Base-by-base conservation (phyloP, 1,140 invertebrate genomes). In the Hycleus cichorii region DNA sequence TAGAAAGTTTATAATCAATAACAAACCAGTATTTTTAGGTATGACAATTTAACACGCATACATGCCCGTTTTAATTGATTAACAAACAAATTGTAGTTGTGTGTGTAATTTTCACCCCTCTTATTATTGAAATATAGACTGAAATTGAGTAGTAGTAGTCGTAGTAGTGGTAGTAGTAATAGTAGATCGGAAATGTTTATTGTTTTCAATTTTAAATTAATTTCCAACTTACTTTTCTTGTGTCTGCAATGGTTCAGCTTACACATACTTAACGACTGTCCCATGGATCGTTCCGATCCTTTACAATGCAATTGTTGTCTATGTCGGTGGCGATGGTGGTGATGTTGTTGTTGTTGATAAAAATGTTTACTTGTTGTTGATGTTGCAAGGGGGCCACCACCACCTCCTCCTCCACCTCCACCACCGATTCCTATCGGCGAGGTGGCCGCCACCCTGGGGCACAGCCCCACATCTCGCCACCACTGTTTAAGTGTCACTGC, bases 401-500 rank as follows among this genome's bases (percentile, higher is more conserved):
- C 32, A 32, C 4, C 59, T 56, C 59, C 18, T 18, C 18, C 18
- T 18, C 18, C 18, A 18, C 18, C 18, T 18, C 63, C 32, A 32
- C 32, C 32, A 32, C 32, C 32, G 7, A 7, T 58, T 56, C 59
- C 63, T 59, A 59, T 45, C 49, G 64, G 48, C 57, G 64, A 62
- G 62, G 64, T 62, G 63, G 63, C 50, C 60, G 63, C 53, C 60
- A 64, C 66, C 67, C 64, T 58, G 68, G 71, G 69, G 65, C 72
- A 74, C 48, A 73, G 69, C 69, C 71, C 72, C 70, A 71, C 72
- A 74, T 74, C 72, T 62, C 71, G 70, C 72, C 72, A 74, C 72
- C 71, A 73, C 70, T 71, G 66, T 65, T 74, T 74, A 50, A 74
- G 61, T 47, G 68, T 70, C 67, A 74, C 71, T 64, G 72, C 69